Evolutionary conservation across 2,888 invertebrate genomes (phyloP).

Genomic region (Hyposoter didymator): DNA sequence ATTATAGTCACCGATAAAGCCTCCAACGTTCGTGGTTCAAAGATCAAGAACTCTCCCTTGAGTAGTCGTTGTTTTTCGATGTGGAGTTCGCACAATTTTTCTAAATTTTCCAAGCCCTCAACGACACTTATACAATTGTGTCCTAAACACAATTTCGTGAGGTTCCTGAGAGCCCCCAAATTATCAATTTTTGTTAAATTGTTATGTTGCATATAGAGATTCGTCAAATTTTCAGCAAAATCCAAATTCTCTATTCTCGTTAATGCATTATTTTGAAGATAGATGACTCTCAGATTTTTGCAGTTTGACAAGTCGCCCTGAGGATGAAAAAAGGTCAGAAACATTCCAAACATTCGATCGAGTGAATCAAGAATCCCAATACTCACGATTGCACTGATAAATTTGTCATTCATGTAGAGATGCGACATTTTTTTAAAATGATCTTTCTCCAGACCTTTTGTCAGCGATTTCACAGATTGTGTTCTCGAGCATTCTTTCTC

Average conservation of each 20-base stretch:
- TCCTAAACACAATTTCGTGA: conserved; percentile 92
- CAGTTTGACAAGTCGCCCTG: conserved; percentile 82
- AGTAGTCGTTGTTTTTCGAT: conserved; percentile 88
- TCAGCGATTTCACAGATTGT: conserved; percentile 76
- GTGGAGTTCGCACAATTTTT: conserved; percentile 88
- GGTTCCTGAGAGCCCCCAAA: conserved; percentile 86
- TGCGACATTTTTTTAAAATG: conserved; percentile 82
- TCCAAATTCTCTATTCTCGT: conserved; percentile 90
- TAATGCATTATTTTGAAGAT: conserved; percentile 93
- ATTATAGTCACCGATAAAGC: conserved; percentile 86
- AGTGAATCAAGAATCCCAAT: background rate
- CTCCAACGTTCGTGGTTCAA: conserved; percentile 88
- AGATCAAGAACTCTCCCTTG: conserved; percentile 87
- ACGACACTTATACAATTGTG: conserved; percentile 89
- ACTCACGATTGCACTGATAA: conserved; percentile 86
- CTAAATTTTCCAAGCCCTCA: conserved; percentile 88
- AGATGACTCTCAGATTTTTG: conserved; percentile 87
- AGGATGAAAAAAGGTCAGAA: conserved; percentile 2
- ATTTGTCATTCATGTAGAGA: conserved; percentile 87
- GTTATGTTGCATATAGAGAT: conserved; percentile 92
- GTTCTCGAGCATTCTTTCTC: conserved; percentile 76
- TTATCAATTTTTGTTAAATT: conserved; percentile 90
- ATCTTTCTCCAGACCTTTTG: conserved; percentile 74
- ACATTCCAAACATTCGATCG: conserved; percentile 1
- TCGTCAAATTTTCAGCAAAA: conserved; percentile 87